Evolutionary conservation across 2,113 vertebrate species (phyloP).

Genomic region (crab-eating macaque (Macaca fascicularis)): DNA sequence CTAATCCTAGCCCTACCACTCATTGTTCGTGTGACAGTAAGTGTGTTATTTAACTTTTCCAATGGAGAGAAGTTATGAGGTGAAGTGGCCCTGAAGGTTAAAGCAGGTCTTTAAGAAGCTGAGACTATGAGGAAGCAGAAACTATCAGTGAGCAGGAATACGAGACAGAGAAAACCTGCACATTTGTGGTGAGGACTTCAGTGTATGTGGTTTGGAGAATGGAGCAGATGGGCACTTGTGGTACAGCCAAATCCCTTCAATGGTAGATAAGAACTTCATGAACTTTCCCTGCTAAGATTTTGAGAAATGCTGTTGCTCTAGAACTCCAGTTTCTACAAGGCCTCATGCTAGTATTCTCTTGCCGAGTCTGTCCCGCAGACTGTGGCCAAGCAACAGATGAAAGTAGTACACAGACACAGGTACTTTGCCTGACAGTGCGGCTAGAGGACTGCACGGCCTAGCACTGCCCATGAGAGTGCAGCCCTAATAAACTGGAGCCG

Average conservation of each 20-base stretch:
- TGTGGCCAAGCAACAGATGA: no score
- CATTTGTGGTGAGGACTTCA: no score
- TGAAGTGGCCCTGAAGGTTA: neutral
- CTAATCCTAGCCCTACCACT: neutral
- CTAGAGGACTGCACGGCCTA: no score
- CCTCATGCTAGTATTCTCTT: neutral
- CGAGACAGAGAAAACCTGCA: neutral
- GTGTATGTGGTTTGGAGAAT: neutral
- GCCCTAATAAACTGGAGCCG: no score
- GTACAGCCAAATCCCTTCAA: neutral
- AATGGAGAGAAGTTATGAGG: neutral
- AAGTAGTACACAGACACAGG: no score
- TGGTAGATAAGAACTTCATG: neutral
- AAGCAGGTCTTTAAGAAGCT: neutral
- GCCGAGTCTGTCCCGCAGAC: no score
- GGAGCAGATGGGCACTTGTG: no score
- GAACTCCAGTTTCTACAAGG: accelerated
- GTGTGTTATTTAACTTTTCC: neutral
- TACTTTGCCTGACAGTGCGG: no score
- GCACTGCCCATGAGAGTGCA: no score
- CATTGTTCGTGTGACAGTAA: neutral
- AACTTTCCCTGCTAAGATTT: neutral
- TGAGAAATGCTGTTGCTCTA: neutral
- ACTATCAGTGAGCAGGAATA: neutral
- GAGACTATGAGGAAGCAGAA: neutral